A percentile compares a stretch with the other conserved stretches of the same genome.
Evolutionary conservation across 2,797 vertebrate species (phyloP).

Genomic region (Phoebastria nigripes): DNA sequence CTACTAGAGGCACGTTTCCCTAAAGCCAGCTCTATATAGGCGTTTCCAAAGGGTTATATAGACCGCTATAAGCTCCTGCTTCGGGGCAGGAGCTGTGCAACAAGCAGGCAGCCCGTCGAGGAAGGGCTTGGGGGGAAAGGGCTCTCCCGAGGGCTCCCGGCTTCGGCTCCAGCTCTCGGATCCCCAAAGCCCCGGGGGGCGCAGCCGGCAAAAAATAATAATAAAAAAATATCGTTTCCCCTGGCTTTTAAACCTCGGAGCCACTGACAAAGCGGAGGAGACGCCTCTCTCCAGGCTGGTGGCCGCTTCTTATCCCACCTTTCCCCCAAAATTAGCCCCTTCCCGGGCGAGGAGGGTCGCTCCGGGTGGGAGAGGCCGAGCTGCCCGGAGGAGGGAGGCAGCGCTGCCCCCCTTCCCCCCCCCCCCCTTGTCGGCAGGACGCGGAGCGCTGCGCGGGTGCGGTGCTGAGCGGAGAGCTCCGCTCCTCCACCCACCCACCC

Average conservation of each 20-base stretch:
- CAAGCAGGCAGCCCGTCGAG: background rate
- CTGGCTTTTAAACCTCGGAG: background rate
- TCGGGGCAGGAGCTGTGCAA: background rate
- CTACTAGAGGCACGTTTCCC: fast-evolving
- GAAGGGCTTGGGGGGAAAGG: background rate
- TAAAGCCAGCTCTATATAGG: background rate
- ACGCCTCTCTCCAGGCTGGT: background rate
- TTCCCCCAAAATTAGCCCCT: background rate
- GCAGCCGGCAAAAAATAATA: background rate
- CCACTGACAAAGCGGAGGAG: background rate
- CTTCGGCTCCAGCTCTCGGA: background rate
- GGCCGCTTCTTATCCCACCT: background rate
- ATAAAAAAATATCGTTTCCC: fast-evolving
- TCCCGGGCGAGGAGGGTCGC: background rate
- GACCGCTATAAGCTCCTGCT: background rate
- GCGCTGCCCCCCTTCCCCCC: fast-evolving
- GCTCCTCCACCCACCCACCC: no score
- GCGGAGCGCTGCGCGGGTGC: background rate
- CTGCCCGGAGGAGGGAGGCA: background rate
- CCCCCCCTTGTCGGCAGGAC: background rate
- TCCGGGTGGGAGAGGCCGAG: background rate
- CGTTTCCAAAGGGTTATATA: background rate
- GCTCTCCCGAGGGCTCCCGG: background rate
- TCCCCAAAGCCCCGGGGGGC: background rate
- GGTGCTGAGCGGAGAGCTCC: background rate